Base-by-base conservation (phyloP, 2,888 invertebrate genomes). In the Latheticus oryzae region DNA sequence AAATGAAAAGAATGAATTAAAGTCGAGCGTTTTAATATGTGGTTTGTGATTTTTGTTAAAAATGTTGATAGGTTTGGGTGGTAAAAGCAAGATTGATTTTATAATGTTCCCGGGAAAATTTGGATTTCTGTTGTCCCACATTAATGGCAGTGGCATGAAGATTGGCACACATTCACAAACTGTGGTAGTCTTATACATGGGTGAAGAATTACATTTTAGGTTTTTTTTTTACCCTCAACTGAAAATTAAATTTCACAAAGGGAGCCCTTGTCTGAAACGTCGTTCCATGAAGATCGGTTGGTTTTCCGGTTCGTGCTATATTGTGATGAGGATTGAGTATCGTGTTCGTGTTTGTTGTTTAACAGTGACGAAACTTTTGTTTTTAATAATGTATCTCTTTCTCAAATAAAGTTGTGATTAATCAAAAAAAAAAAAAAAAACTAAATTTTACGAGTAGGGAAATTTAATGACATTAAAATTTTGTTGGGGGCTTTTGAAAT, bases 401-500 rank as follows among this genome's bases (percentile, higher is more conserved):
- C 37, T 24, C 15, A 15, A 28, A 16, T n/a, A n/a, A 50, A 38
- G 32, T 52, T 52, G 38, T 12, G 17, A 37, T 50, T 38, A 19
- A 28, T 38, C 37, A 50, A 37, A 24, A 21, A 16, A 37, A 12
- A 28, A 38, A 50, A 48, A 37, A 37, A n/a, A n/a, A n/a, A n/a
- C n/a, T n/a, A n/a, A n/a, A n/a, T n/a, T n/a, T n/a, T n/a, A n/a
- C n/a, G 48, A 33, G 9, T 23, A 11, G 15, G 17, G 50, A 38
- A 35, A 38, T 37, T 50, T 50, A 38, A 38, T 50, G 37, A 38
- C 38, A 52, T 52, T 52, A 52, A 52, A 52, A 50, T 50, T 37
- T 50, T 38, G 50, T 50, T 42, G 30, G 19, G 40, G 8, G 32
- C 32, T 24, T 32, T 42, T 30, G 30, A 40, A 52, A 52, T 52